phyloP scores from a whole-genome alignment of 1,140 invertebrate species.

The Diachasma alloeum region DNA sequence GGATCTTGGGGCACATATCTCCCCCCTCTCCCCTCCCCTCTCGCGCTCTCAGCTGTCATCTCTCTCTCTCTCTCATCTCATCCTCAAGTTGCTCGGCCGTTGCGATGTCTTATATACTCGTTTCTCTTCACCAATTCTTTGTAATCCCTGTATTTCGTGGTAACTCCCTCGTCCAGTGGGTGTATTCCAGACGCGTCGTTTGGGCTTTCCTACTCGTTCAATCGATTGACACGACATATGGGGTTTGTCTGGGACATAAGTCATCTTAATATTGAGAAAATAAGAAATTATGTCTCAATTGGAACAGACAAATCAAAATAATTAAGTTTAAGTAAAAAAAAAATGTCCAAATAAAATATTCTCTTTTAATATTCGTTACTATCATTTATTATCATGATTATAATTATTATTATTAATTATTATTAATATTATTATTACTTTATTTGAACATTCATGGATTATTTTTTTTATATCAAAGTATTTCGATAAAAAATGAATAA shows the following conservation, averaged over 20 bases:
- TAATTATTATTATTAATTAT: no score
- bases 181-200: neutral
- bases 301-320: neutral
- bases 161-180: neutral
- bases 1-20: slow-evolving; percentile 1
- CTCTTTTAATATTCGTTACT: no score
- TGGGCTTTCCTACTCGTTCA: neutral
- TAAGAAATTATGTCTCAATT: neutral
- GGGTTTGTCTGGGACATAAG: neutral
- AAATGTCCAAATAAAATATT: no score
- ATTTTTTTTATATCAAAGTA: no score
- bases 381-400: no score
- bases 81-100: neutral
- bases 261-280: neutral
- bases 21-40: neutral
- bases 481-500: no score
- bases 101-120: neutral
- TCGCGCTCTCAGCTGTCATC: neutral
- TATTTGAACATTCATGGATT: no score
- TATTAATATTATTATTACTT: no score
- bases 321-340: no score
- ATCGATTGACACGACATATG: neutral
- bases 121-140: slow-evolving; percentile 12
- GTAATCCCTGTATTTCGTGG: slow-evolving; percentile 6
- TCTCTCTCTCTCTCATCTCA: neutral